Percentiles rank a stretch among this genome's conserved stretches.
These are phyloP conservation scores for Antigone vipio DNA, from an alignment of 2,113 vertebrate species.

Conservation along the genomic window DNA sequence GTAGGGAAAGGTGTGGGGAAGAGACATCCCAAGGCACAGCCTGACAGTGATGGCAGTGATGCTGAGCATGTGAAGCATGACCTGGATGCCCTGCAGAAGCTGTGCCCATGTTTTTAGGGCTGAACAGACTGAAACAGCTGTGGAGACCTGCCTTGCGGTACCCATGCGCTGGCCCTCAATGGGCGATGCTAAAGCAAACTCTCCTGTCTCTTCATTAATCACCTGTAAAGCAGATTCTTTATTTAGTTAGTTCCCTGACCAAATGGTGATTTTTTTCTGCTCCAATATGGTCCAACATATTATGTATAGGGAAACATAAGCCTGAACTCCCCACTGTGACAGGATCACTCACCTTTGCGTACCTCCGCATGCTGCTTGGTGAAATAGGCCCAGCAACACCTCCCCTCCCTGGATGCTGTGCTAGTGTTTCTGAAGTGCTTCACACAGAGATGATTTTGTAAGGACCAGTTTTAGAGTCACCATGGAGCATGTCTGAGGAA, in stretches of 20 bases:
- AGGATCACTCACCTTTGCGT: background rate
- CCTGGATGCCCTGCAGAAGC: background rate
- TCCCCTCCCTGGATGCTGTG: background rate
- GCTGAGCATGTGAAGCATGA: background rate
- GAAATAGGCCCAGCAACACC: background rate
- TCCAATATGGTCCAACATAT: background rate
- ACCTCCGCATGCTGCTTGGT: background rate
- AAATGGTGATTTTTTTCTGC: background rate
- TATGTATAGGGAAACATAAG: background rate
- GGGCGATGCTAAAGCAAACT: background rate
- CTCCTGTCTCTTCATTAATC: background rate
- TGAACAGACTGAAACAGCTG: background rate
- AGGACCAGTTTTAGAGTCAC: background rate
- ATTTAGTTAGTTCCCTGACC: background rate
- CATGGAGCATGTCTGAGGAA: background rate
- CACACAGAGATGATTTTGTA: background rate
- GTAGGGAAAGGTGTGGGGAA: background rate
- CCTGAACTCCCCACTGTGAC: background rate
- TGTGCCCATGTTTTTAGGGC: background rate
- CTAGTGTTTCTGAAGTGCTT: background rate
- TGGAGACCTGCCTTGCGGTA: background rate
- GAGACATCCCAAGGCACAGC: background rate
- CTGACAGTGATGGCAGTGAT: background rate
- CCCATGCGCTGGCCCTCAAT: accelerated
- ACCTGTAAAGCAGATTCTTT: background rate